Evolutionary conservation across 2,888 invertebrate genomes (phyloP).

Genomic region (Phorcus lineatus): DNA sequence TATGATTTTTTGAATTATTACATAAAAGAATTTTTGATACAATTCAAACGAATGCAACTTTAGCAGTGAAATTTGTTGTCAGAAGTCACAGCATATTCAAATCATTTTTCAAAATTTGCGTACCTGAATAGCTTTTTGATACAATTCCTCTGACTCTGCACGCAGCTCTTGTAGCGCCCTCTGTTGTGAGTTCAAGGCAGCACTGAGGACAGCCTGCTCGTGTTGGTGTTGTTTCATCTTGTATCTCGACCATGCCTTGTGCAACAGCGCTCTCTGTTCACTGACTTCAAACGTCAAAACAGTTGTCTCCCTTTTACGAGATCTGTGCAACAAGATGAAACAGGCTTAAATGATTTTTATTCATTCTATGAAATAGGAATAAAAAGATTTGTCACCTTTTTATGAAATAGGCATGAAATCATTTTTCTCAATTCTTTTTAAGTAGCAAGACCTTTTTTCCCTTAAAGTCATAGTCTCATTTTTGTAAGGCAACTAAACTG

Average conservation of each 20-base stretch:
- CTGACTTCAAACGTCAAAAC: constrained; percentile 78
- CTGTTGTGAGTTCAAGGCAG: constrained; percentile 80
- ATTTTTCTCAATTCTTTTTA: too few species aligned
- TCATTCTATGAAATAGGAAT: too few species aligned
- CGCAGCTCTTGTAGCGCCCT: constrained; percentile 88
- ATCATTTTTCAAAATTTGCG: constrained; percentile 27
- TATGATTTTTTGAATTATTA: too few species aligned
- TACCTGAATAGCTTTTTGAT: constrained; percentile 89
- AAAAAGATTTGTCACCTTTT: too few species aligned
- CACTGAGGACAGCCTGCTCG: constrained; percentile 84
- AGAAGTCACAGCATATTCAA: too few species aligned
- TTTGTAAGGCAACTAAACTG: too few species aligned
- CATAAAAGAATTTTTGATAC: too few species aligned
- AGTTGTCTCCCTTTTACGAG: constrained; percentile 59
- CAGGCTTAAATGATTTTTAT: background rate
- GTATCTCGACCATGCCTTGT: constrained; percentile 86
- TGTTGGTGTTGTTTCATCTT: constrained; percentile 80
- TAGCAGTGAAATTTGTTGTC: too few species aligned
- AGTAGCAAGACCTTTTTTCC: too few species aligned
- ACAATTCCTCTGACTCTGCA: constrained; percentile 89
- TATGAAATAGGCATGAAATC: too few species aligned
- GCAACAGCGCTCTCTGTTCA: constrained; percentile 82
- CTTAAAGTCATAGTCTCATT: too few species aligned
- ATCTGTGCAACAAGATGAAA: constrained; percentile 53
- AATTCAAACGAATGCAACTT: too few species aligned